Percentiles rank a stretch among this genome's conserved stretches.
phyloP scores from a whole-genome alignment of 2,113 vertebrate genomes.

The Chrysochloris asiatica region DNA sequence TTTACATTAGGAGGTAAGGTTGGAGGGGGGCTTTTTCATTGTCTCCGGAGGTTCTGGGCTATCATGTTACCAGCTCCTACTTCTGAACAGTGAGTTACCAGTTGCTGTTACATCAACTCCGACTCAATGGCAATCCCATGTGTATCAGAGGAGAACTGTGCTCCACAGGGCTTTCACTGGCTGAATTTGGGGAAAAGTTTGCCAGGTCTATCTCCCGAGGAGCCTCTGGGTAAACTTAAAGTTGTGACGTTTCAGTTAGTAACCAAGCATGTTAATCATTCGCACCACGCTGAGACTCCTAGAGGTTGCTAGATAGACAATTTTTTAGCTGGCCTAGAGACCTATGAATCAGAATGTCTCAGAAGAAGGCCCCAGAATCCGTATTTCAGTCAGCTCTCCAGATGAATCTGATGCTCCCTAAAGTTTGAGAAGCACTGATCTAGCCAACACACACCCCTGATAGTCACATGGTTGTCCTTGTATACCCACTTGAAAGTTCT shows the following conservation, averaged over 20 bases:
- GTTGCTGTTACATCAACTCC: too few species aligned
- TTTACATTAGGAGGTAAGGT: not conserved
- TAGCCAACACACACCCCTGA: not conserved
- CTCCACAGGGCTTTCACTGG: not conserved
- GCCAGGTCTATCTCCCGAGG: not conserved
- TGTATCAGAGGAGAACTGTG: not conserved
- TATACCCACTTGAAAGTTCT: not conserved
- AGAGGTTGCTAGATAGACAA: not conserved
- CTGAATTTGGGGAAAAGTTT: not conserved
- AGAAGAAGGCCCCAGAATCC: not conserved
- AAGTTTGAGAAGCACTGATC: not conserved
- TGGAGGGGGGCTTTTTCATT: not conserved
- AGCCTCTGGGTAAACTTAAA: not conserved
- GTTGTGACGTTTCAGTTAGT: not conserved
- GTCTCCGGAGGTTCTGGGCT: not conserved
- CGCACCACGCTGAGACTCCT: not conserved
- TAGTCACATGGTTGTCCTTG: not conserved
- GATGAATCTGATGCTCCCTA: not conserved
- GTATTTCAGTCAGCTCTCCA: not conserved
- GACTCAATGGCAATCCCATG: too few species aligned
- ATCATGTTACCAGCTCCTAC: not conserved
- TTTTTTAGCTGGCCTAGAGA: not conserved
- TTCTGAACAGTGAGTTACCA: too few species aligned
- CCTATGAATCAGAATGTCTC: not conserved
- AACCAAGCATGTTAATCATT: not conserved